Evolutionary conservation across 2,113 vertebrate species (phyloP).

Genomic region (Cyprinodon brontotheroides): DNA sequence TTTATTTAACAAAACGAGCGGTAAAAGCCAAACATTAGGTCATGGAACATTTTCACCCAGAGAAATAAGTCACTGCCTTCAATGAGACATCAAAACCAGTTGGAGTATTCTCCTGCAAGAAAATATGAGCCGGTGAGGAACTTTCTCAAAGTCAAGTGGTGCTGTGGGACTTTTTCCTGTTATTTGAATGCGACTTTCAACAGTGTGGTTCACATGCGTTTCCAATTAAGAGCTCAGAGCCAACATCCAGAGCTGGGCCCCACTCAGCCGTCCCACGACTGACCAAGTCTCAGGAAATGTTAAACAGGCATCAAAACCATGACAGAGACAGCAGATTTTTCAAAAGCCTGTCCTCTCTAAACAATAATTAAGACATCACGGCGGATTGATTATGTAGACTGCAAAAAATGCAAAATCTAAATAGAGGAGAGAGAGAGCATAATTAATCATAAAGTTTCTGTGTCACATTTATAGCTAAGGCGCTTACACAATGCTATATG

Average conservation of each 20-base stretch:
- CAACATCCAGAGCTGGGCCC: slow-evolving; percentile 67
- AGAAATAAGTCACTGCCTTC: slow-evolving; percentile 72
- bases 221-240: slow-evolving; percentile 75
- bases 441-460: slow-evolving; percentile 58
- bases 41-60: slow-evolving; percentile 78
- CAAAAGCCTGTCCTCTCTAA: slow-evolving; percentile 65
- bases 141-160: slow-evolving; percentile 67
- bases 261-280: slow-evolving; percentile 68
- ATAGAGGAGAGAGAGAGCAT: slow-evolving; percentile 45
- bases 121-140: slow-evolving; percentile 72
- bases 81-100: slow-evolving; percentile 72
- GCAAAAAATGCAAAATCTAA: slow-evolving; percentile 49
- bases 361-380: slow-evolving; percentile 66
- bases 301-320: slow-evolving; percentile 75
- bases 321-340: slow-evolving; percentile 63
- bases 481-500: slow-evolving; percentile 52
- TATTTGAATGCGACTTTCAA: slow-evolving; percentile 71
- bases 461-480: slow-evolving; percentile 44
- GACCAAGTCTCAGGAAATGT: slow-evolving; percentile 75
- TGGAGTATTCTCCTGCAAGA: slow-evolving; percentile 61
- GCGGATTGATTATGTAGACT: slow-evolving; percentile 55
- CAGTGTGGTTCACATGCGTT: slow-evolving; percentile 74
- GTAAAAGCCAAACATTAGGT: slow-evolving; percentile 81
- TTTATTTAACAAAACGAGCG: slow-evolving; percentile 81
- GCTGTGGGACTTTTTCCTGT: slow-evolving; percentile 66